Percentiles rank a stretch among this genome's conserved stretches.
These are phyloP conservation scores for Drosophila nasuta DNA, from an alignment of 1,140 invertebrate species.

Conservation along the genomic window DNA sequence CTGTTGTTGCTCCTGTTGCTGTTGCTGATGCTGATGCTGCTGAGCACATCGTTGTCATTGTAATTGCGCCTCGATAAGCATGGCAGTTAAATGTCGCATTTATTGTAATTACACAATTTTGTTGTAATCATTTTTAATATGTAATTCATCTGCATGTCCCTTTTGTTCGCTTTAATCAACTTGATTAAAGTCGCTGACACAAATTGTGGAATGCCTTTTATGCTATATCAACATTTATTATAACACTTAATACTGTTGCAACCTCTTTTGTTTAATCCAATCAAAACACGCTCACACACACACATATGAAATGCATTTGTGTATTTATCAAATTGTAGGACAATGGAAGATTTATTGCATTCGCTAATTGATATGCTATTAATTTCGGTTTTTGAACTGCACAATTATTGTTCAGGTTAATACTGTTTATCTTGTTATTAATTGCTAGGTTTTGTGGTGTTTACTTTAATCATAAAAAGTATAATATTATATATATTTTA, in stretches of 20 bases:
- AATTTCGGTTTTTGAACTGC: constrained; percentile 13
- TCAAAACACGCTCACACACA: not conserved
- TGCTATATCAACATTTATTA: constrained; percentile 45
- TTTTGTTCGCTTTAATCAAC: constrained; percentile 50
- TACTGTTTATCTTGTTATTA: not conserved
- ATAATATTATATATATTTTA: no score
- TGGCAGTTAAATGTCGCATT: constrained; percentile 81
- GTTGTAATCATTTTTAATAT: constrained; percentile 65
- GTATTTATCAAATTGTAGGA: constrained; percentile 11
- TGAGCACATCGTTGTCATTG: constrained; percentile 65
- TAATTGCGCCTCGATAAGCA: constrained; percentile 78
- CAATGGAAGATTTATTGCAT: constrained; percentile 37
- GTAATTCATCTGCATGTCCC: constrained; percentile 34
- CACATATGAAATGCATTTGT: not conserved
- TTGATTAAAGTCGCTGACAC: constrained; percentile 59
- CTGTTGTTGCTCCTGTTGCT: constrained; percentile 8
- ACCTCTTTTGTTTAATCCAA: constrained; percentile 17
- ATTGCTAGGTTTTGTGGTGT: no score
- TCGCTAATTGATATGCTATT: constrained; percentile 21
- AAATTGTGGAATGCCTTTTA: constrained; percentile 43
- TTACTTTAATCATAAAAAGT: no score
- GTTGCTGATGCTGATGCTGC: constrained; percentile 3
- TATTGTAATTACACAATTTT: constrained; percentile 77
- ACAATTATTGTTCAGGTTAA: not conserved
- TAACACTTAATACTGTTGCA: constrained; percentile 41